Evolutionary conservation across 2,113 vertebrate species (phyloP).

Genomic region (Rhinolophus sinicus): DNA sequence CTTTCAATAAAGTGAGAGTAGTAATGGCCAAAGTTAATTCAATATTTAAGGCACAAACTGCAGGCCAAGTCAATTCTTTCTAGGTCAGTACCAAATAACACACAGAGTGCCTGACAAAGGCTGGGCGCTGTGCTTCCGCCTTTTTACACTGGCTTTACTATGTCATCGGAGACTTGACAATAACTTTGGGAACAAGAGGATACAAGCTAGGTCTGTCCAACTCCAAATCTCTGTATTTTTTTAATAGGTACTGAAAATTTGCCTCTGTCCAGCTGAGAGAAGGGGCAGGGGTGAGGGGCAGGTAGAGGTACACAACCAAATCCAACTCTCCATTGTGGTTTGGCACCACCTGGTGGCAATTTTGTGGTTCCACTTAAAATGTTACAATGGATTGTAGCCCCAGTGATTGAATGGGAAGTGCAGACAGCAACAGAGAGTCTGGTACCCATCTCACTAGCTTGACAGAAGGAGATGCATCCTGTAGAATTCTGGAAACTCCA

Average conservation of each 20-base stretch:
- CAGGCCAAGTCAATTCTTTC: slow-evolving; percentile 20
- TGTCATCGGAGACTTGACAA: not conserved
- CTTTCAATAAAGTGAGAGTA: slow-evolving; percentile 23
- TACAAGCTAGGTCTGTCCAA: not conserved
- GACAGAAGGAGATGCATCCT: not conserved
- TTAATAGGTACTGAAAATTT: not conserved
- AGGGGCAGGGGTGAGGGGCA: accelerated
- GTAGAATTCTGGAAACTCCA: not conserved
- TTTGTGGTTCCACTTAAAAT: not conserved
- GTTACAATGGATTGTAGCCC: not conserved
- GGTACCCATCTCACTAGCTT: not conserved
- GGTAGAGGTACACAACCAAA: not conserved
- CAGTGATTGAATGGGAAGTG: not conserved
- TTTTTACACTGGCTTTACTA: not conserved
- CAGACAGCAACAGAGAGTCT: not conserved
- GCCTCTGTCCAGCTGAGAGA: not conserved
- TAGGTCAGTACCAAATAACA: slow-evolving; percentile 5
- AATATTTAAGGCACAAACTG: not conserved
- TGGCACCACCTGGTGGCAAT: slow-evolving; percentile 33
- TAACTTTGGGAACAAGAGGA: not conserved
- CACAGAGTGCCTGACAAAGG: not conserved
- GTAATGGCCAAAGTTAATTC: not conserved
- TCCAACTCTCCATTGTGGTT: not conserved
- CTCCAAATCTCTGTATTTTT: not conserved
- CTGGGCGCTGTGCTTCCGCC: not conserved